phyloP scores from a whole-genome alignment of 2,113 vertebrate species.

The Pomatorhinus ruficollis region DNA sequence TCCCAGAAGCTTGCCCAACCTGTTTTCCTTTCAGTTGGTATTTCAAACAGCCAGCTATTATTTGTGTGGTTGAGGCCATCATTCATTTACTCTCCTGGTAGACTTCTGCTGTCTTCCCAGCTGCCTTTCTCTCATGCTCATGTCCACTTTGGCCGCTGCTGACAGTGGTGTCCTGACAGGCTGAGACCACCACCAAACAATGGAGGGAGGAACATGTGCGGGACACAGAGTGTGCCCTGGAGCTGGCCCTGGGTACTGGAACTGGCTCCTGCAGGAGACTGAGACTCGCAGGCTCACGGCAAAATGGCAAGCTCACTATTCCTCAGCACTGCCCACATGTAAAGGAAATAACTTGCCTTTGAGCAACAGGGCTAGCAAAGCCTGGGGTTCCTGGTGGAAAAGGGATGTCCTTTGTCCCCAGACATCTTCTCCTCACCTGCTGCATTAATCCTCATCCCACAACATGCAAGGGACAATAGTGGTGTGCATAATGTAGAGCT shows the following conservation, averaged over 20 bases:
- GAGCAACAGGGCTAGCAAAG: background rate
- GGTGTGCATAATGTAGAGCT: background rate
- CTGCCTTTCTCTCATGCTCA: background rate
- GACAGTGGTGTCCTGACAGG: background rate
- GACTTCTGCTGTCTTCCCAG: conserved; percentile 8
- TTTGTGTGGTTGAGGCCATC: conserved; percentile 12
- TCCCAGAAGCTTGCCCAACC: conserved; percentile 39
- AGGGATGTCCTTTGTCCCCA: background rate
- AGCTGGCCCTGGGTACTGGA: conserved; percentile 5
- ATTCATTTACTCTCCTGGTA: background rate
- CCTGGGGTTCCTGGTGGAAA: background rate
- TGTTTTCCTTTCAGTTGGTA: conserved; percentile 40
- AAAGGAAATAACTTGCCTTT: background rate
- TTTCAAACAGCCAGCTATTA: conserved; percentile 41
- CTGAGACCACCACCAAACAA: background rate
- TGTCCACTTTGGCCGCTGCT: background rate
- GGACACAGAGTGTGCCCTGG: background rate
- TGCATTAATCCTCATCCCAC: background rate
- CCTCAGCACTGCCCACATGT: background rate
- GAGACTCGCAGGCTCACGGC: background rate
- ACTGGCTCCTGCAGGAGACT: background rate
- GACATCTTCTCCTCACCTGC: background rate
- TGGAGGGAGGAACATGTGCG: background rate
- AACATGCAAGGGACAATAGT: background rate
- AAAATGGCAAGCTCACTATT: background rate